Conservation (phyloP, 2,113 vertebrate genomes). For the Hippocampus comes region DNA sequence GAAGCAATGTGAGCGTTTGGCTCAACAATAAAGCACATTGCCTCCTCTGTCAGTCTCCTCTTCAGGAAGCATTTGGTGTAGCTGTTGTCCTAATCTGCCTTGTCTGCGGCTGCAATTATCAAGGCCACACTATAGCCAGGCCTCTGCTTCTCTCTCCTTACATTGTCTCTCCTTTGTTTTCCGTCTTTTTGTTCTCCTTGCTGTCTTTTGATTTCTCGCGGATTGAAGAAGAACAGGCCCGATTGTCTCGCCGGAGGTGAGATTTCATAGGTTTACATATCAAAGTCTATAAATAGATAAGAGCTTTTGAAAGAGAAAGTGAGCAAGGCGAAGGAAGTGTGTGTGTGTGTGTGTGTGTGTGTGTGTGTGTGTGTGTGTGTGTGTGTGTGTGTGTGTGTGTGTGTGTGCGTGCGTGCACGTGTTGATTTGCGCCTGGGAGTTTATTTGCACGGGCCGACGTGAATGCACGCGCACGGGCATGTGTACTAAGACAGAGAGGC, state of each 20-base stretch:
- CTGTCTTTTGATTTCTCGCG: slow-evolving; percentile 68
- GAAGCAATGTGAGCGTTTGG: slow-evolving; percentile 46
- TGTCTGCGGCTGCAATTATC: slow-evolving; percentile 72
- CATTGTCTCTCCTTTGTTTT: slow-evolving; percentile 65
- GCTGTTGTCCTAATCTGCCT: slow-evolving; percentile 64
- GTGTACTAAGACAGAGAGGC: slow-evolving; percentile 49
- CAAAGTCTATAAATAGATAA: slow-evolving; percentile 80
- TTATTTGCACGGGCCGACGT: slow-evolving; percentile 34
- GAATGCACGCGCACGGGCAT: slow-evolving; percentile 6
- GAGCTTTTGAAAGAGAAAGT: slow-evolving; percentile 71
- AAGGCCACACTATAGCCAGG: slow-evolving; percentile 50
- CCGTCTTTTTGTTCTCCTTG: slow-evolving; percentile 61
- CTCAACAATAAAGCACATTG: slow-evolving; percentile 58
- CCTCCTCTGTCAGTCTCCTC: slow-evolving; percentile 54
- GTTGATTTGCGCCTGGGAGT: slow-evolving; percentile 20
- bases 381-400: slow-evolving; percentile 15
- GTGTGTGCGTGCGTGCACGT: slow-evolving; percentile 1
- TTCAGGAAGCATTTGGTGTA: slow-evolving; percentile 56
- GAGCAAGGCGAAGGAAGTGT: slow-evolving; percentile 45
- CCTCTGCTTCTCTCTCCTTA: slow-evolving; percentile 56
- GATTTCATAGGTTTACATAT: slow-evolving; percentile 78
- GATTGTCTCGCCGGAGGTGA: slow-evolving; percentile 76
- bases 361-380: slow-evolving; percentile 18
- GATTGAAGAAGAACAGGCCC: slow-evolving; percentile 72
- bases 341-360: slow-evolving; percentile 21